A percentile compares a stretch with the other conserved stretches of the same genome.
Conservation (phyloP, 2,888 invertebrate genomes). For the Apamea anceps region DNA sequence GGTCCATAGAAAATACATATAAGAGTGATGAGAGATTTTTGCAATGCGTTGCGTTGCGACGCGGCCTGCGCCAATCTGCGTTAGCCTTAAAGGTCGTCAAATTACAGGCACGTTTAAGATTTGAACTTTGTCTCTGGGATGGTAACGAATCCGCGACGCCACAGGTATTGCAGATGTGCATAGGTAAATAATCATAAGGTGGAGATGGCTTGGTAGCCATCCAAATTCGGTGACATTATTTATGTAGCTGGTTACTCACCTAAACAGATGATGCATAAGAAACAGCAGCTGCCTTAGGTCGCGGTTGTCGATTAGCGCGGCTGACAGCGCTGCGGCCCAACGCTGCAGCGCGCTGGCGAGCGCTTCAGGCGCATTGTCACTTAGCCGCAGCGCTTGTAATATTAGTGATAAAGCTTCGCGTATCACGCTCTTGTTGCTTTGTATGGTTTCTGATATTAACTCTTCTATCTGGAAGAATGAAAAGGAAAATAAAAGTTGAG, state of each 20-base stretch:
- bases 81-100: background rate
- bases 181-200: background rate
- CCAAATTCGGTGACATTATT: background rate
- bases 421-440: slow-evolving; percentile 75
- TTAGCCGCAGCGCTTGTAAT: slow-evolving; percentile 78
- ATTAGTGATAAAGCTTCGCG: slow-evolving; percentile 81
- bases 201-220: background rate
- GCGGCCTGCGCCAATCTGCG: background rate
- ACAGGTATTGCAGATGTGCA: background rate
- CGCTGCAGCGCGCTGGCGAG: slow-evolving; percentile 79
- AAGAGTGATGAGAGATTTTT: background rate
- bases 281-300: slow-evolving; percentile 81
- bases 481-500: too few relatives aligned
- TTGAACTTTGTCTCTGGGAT: background rate
- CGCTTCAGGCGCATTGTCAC: slow-evolving; percentile 75
- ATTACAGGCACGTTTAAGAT: background rate
- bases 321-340: slow-evolving; percentile 80
- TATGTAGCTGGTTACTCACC: slow-evolving; percentile 58
- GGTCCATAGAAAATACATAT: background rate
- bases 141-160: background rate
- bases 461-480: slow-evolving; percentile 80
- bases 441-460: slow-evolving; percentile 77
- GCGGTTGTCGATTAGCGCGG: slow-evolving; percentile 75
- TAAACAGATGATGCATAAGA: slow-evolving; percentile 82
- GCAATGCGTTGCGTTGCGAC: background rate